Conservation (phyloP, 1,140 invertebrate species). For the Pseudoatta argentina region DNA sequence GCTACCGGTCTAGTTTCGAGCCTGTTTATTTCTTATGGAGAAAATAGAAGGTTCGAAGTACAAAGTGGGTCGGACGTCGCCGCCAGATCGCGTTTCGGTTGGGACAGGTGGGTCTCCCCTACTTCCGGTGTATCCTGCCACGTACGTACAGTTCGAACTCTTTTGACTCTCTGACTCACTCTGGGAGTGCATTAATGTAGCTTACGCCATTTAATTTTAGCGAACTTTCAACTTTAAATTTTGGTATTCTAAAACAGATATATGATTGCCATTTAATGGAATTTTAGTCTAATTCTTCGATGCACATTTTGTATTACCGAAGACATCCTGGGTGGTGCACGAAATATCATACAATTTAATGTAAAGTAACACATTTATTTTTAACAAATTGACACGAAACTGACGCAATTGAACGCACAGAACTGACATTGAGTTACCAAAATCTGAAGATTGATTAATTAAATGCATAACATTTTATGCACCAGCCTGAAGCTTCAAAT, state of each 20-base stretch:
- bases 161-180: background rate
- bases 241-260: background rate
- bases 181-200: background rate
- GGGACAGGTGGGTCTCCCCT: conserved; percentile 65
- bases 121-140: conserved; percentile 59
- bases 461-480: no score
- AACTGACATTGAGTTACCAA: no score
- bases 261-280: background rate
- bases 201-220: background rate
- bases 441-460: no score
- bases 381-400: no score
- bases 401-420: no score
- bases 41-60: conserved; percentile 25
- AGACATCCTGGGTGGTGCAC: no score
- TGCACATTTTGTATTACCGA: background rate
- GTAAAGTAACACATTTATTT: no score
- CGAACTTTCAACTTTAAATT: background rate
- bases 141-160: background rate
- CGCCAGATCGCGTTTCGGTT: conserved; percentile 45
- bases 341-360: no score
- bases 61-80: conserved; percentile 47
- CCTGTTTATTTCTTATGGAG: conserved; percentile 11
- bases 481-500: no score
- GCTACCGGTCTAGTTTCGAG: conserved; percentile 41
- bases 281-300: background rate